phyloP scores from a whole-genome alignment of 2,113 vertebrate species.

The Myanophis thanlyinensis region DNA sequence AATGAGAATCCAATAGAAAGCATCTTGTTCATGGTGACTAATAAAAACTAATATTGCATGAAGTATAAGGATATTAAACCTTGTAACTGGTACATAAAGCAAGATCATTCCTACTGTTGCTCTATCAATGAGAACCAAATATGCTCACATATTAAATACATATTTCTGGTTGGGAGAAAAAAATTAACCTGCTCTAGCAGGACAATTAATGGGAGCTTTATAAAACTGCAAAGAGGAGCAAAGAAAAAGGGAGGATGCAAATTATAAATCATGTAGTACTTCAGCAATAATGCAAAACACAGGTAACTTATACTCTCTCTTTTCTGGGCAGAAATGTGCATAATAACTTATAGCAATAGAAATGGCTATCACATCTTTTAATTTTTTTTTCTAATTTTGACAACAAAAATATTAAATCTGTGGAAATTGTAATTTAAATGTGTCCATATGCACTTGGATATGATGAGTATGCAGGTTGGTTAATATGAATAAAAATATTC shows the following conservation, averaged over 20 bases:
- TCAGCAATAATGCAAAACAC: not conserved
- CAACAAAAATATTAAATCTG: not conserved
- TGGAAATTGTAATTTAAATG: not conserved
- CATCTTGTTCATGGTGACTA: slow-evolving; percentile 80
- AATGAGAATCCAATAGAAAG: slow-evolving; percentile 78
- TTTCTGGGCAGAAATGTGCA: not conserved
- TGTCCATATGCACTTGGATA: not conserved
- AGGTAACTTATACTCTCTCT: not conserved
- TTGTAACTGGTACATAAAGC: slow-evolving; percentile 83
- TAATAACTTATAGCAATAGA: not conserved
- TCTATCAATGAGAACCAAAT: slow-evolving; percentile 71
- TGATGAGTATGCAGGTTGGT: not conserved
- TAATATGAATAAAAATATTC: not conserved
- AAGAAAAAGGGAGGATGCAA: not conserved
- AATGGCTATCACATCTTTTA: not conserved
- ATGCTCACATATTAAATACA: slow-evolving; percentile 66
- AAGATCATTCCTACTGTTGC: slow-evolving; percentile 76
- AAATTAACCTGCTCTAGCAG: slow-evolving; percentile 57
- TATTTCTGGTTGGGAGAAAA: slow-evolving; percentile 41
- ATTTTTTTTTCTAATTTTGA: not conserved
- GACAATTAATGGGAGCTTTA: not conserved
- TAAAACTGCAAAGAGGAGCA: not conserved
- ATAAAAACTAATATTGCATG: slow-evolving; percentile 84
- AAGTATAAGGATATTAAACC: slow-evolving; percentile 82
- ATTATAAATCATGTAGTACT: not conserved